These are phyloP conservation scores for Stenotaenia linearis DNA, from an alignment of 2,888 invertebrate genomes.

Conservation along the genomic window DNA sequence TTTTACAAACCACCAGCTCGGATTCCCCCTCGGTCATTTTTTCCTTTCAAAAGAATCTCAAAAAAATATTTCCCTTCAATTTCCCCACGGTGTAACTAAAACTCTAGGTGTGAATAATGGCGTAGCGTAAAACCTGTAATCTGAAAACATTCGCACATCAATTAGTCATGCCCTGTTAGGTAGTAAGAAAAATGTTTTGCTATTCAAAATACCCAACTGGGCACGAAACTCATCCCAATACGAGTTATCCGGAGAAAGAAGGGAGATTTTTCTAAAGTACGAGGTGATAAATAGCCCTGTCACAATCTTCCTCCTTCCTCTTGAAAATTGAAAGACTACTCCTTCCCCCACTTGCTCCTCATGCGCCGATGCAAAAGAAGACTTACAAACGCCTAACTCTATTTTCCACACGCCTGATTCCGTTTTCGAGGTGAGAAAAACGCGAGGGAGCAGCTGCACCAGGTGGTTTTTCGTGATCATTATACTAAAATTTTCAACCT, in stretches of 20 bases:
- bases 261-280: neutral
- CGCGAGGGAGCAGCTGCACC: slow-evolving; percentile 16
- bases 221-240: neutral
- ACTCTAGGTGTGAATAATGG: neutral
- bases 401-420: neutral
- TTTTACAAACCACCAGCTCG: neutral
- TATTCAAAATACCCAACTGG: neutral
- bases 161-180: neutral
- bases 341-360: slow-evolving; percentile 11
- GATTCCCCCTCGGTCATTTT: neutral
- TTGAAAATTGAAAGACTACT: slow-evolving; percentile 26
- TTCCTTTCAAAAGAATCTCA: neutral
- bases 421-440: slow-evolving; percentile 2
- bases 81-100: neutral
- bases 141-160: slow-evolving; percentile 11
- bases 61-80: neutral
- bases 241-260: neutral
- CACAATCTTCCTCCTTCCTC: slow-evolving; percentile 26
- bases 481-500: neutral
- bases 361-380: slow-evolving; percentile 23
- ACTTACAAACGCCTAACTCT: slow-evolving; percentile 14
- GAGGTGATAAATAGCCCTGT: slow-evolving; percentile 17
- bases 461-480: neutral
- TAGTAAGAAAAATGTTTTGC: neutral
- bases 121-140: neutral